Percentiles rank a stretch among this genome's conserved stretches.
Evolutionary conservation across 92 coral and sea anemone species (phyloP).

Genomic region (Paragorgia papillata): DNA sequence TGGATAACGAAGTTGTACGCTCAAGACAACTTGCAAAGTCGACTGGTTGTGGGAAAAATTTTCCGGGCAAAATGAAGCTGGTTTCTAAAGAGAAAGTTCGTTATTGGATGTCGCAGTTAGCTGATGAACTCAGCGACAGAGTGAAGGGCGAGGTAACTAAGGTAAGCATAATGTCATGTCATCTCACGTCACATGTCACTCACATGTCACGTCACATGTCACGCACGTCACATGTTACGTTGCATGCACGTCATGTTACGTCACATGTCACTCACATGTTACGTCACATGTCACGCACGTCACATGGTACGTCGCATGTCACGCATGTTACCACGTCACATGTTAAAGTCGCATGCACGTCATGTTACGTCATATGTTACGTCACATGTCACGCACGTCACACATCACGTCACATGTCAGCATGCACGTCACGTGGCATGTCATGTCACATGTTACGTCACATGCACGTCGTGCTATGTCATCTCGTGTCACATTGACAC

Average conservation of each 20-base stretch:
- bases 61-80: slow-evolving; percentile 84
- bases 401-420: neutral
- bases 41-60: slow-evolving; percentile 86
- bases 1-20: slow-evolving; percentile 84
- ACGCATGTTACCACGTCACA: too few relatives aligned
- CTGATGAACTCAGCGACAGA: slow-evolving; percentile 81
- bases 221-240: too few relatives aligned
- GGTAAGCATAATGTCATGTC: neutral
- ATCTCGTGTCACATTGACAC: neutral
- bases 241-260: too few relatives aligned
- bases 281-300: neutral
- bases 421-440: neutral
- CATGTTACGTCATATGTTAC: neutral
- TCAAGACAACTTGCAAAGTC: slow-evolving; percentile 90
- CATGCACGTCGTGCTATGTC: too few relatives aligned
- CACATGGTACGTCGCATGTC: too few relatives aligned
- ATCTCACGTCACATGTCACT: neutral
- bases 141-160: slow-evolving; percentile 60
- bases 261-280: neutral
- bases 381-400: neutral
- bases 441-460: neutral
- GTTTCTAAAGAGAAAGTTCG: slow-evolving; percentile 76
- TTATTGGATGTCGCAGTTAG: slow-evolving; percentile 80
- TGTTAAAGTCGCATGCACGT: too few relatives aligned
- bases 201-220: neutral